Evolutionary conservation across 2,888 invertebrate species (phyloP).

Genomic region (Galeruca laticollis): DNA sequence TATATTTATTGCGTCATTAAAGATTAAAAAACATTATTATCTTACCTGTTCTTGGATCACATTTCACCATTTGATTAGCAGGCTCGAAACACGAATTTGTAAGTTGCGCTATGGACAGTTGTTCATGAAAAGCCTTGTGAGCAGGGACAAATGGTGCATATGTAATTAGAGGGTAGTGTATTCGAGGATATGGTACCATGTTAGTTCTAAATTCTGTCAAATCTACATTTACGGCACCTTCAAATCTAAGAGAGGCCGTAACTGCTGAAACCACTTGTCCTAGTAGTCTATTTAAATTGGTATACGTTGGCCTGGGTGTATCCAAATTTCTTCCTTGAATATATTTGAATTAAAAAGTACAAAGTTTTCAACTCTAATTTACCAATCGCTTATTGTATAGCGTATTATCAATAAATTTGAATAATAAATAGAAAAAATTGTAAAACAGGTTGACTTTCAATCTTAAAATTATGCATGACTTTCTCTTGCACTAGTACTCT

Average conservation of each 20-base stretch:
- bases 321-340: slow-evolving; percentile 69
- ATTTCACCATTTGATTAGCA: slow-evolving; percentile 82
- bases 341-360: not conserved
- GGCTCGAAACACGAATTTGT: slow-evolving; percentile 88
- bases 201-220: slow-evolving; percentile 85
- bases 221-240: slow-evolving; percentile 75
- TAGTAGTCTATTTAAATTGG: slow-evolving; percentile 85
- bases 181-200: slow-evolving; percentile 87
- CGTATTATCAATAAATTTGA: too few species aligned
- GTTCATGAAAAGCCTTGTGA: slow-evolving; percentile 74
- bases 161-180: slow-evolving; percentile 86
- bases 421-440: too few species aligned
- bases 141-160: slow-evolving; percentile 79
- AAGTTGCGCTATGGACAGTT: slow-evolving; percentile 75
- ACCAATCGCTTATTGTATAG: too few species aligned
- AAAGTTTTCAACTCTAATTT: not conserved
- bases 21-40: not conserved
- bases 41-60: slow-evolving; percentile 75
- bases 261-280: slow-evolving; percentile 78
- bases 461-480: too few species aligned
- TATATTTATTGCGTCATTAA: too few species aligned
- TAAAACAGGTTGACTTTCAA: too few species aligned
- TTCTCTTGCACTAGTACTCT: too few species aligned
- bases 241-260: slow-evolving; percentile 79
- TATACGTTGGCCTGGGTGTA: slow-evolving; percentile 85